A percentile compares a stretch with the other conserved stretches of the same genome.
phyloP scores from a whole-genome alignment of 2,113 vertebrate species.

The Hemiscyllium ocellatum region DNA sequence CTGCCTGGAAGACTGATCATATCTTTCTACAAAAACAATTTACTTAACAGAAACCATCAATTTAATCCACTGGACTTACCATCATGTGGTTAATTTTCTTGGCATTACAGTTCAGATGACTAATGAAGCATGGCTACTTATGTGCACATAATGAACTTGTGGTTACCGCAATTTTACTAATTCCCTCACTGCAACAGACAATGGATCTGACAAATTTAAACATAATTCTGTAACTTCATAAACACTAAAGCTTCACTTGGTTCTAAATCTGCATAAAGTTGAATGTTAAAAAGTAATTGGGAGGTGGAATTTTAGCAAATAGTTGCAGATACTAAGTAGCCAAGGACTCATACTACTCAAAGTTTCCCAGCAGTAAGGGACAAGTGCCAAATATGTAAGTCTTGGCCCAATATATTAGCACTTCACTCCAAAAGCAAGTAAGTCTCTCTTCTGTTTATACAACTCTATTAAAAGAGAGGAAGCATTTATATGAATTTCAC shows the following conservation, averaged over 20 bases:
- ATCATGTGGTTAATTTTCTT: not conserved
- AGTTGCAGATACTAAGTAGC: not conserved
- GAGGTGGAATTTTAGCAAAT: not conserved
- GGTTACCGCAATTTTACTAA: not conserved
- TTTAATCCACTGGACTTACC: not conserved
- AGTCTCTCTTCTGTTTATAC: not conserved
- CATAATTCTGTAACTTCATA: not conserved
- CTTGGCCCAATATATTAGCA: not conserved
- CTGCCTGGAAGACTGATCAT: not conserved
- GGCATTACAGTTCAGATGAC: not conserved
- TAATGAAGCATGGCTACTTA: not conserved
- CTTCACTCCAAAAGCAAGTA: constrained; percentile 9
- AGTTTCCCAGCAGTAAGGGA: not conserved
- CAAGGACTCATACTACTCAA: not conserved
- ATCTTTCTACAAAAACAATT: not conserved
- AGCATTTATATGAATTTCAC: constrained; percentile 1
- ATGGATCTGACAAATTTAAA: not conserved
- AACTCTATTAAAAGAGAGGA: not conserved
- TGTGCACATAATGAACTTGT: not conserved
- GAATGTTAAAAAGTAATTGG: not conserved
- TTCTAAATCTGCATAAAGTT: not conserved
- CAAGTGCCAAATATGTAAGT: not conserved
- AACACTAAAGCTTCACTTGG: not conserved
- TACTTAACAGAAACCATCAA: not conserved
- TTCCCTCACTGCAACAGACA: not conserved